Evolutionary conservation across 1,140 invertebrate species (phyloP).

Genomic region (Drosophila lini): DNA sequence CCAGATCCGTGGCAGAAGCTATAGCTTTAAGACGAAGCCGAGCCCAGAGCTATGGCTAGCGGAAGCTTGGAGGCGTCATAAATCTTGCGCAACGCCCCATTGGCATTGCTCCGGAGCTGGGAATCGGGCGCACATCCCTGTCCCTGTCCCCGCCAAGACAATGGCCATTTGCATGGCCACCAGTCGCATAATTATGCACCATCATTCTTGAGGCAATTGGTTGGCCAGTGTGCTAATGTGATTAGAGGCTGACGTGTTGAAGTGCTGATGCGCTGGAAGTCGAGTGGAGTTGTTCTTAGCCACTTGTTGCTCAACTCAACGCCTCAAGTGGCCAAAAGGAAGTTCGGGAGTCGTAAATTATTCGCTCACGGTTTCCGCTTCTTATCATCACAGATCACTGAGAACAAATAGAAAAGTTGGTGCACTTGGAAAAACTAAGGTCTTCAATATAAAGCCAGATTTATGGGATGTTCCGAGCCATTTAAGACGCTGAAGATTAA

Average conservation of each 20-base stretch:
- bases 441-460: neutral
- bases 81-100: slow-evolving; percentile 79
- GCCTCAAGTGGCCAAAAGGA: slow-evolving; percentile 53
- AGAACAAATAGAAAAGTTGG: slow-evolving; percentile 22
- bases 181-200: slow-evolving; percentile 63
- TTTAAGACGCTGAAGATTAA: neutral
- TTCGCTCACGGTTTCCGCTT: slow-evolving; percentile 64
- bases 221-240: slow-evolving; percentile 75
- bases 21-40: neutral
- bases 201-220: slow-evolving; percentile 66
- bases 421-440: slow-evolving; percentile 1
- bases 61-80: slow-evolving; percentile 75
- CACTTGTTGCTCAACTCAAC: slow-evolving; percentile 72
- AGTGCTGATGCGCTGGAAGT: slow-evolving; percentile 27
- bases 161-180: slow-evolving; percentile 43
- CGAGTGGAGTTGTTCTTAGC: slow-evolving; percentile 40
- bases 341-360: slow-evolving; percentile 63
- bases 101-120: slow-evolving; percentile 39
- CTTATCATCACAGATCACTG: slow-evolving; percentile 40
- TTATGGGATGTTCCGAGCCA: slow-evolving; percentile 2
- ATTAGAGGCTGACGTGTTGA: slow-evolving; percentile 60
- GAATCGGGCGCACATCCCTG: slow-evolving; percentile 51
- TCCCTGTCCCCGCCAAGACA: slow-evolving; percentile 40
- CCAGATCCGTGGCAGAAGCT: slow-evolving; percentile 30
- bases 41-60: slow-evolving; percentile 51